Evolutionary conservation across 2,888 invertebrate species (phyloP).

Genomic region (Buathra laborator): DNA sequence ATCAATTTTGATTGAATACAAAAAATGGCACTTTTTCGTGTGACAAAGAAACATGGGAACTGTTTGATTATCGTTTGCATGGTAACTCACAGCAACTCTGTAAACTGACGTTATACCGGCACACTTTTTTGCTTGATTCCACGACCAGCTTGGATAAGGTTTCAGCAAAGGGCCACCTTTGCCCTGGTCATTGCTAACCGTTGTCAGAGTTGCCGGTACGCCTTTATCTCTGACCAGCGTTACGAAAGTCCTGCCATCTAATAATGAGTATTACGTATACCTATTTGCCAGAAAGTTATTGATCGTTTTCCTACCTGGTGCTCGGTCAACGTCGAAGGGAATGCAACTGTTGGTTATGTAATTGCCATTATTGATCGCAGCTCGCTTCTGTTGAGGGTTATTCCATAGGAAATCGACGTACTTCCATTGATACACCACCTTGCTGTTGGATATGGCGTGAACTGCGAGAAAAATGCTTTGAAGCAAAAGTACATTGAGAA

Average conservation of each 20-base stretch:
- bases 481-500: background rate
- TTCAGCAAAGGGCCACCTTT: conserved; percentile 85
- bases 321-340: conserved; percentile 43
- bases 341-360: background rate
- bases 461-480: background rate
- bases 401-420: background rate
- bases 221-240: conserved; percentile 89
- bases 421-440: background rate
- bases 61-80: background rate
- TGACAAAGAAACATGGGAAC: background rate
- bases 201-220: conserved; percentile 89
- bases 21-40: background rate
- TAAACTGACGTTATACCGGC: conserved; percentile 91
- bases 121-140: conserved; percentile 88
- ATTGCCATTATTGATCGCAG: background rate
- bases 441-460: background rate
- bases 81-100: conserved; percentile 88
- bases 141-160: conserved; percentile 89
- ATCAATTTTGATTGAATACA: background rate
- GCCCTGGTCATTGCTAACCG: conserved; percentile 84
- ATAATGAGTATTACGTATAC: background rate
- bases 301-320: conserved; percentile 44
- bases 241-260: conserved; percentile 86
- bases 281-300: background rate
- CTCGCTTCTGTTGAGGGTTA: background rate